phyloP scores from a whole-genome alignment of 2,797 vertebrate genomes.

The Schizothorax lantsangensis region DNA sequence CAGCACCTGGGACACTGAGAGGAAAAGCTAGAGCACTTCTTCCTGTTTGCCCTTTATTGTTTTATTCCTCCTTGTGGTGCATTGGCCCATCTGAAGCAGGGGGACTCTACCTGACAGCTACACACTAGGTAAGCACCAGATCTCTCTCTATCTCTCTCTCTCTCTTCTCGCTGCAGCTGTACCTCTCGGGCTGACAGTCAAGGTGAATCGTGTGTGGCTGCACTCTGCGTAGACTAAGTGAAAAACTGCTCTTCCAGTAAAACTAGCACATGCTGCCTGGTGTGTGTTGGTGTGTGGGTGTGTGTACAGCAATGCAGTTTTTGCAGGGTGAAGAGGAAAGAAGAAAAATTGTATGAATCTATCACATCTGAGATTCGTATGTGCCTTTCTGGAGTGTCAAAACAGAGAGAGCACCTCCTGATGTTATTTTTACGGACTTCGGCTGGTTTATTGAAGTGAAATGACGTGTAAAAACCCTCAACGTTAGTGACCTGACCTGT shows the following conservation, averaged over 20 bases:
- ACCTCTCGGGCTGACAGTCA: constrained; percentile 75
- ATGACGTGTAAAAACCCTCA: background rate
- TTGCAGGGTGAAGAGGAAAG: constrained; percentile 31
- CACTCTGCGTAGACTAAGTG: constrained; percentile 59
- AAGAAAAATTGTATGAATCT: constrained; percentile 18
- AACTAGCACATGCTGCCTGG: constrained; percentile 57
- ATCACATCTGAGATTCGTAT: constrained; percentile 1
- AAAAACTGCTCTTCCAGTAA: constrained; percentile 63
- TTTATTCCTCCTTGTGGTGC: constrained; percentile 71
- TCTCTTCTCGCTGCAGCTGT: constrained; percentile 67
- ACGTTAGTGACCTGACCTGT: constrained; percentile 36
- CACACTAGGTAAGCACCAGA: constrained; percentile 74
- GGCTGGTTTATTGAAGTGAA: background rate
- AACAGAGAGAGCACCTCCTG: background rate
- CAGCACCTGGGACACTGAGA: constrained; percentile 76
- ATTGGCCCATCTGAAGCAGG: constrained; percentile 70
- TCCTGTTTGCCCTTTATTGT: constrained; percentile 62
- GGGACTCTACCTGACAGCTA: constrained; percentile 69
- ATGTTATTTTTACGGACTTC: background rate
- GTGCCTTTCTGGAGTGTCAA: background rate
- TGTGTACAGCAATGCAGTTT: constrained; percentile 60
- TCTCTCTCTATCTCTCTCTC: constrained; percentile 52
- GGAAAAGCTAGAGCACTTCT: constrained; percentile 65
- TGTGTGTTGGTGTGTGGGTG: constrained; percentile 22
- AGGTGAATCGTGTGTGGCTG: constrained; percentile 73